These are phyloP conservation scores for Microcebus murinus DNA, from an alignment of 2,113 vertebrate genomes.

Conservation along the genomic window DNA sequence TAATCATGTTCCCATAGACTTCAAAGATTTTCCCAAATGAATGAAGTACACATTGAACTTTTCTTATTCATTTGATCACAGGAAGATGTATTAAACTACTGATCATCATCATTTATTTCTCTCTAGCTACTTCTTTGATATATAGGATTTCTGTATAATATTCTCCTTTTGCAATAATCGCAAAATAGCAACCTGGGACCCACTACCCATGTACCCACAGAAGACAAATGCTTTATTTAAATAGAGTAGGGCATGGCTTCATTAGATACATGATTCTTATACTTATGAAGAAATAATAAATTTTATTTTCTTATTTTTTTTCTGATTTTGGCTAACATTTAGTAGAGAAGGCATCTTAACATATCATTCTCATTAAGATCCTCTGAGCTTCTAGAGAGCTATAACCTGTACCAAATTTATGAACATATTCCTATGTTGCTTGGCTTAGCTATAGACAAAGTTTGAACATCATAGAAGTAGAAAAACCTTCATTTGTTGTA, in stretches of 20 bases:
- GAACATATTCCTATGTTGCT: background rate
- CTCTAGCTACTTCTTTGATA: background rate
- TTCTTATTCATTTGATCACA: background rate
- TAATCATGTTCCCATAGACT: background rate
- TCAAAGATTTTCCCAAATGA: background rate
- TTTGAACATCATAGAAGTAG: background rate
- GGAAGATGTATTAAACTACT: background rate
- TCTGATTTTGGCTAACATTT: background rate
- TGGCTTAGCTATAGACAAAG: background rate
- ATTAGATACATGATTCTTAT: background rate
- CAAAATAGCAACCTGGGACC: background rate
- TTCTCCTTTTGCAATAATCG: background rate
- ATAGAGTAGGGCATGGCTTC: background rate
- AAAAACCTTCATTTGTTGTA: background rate
- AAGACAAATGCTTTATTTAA: background rate
- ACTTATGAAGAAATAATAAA: background rate
- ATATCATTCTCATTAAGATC: background rate
- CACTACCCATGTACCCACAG: background rate
- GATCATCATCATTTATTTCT: background rate
- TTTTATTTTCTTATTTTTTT: background rate
- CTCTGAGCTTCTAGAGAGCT: background rate
- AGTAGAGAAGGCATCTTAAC: background rate
- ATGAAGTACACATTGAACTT: background rate
- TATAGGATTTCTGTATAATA: background rate
- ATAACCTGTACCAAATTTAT: background rate